A percentile compares a stretch with the other conserved stretches of the same genome.
These are phyloP conservation scores for Labeo calbasu DNA, from an alignment of 2,797 vertebrate species.

Conservation along the genomic window DNA sequence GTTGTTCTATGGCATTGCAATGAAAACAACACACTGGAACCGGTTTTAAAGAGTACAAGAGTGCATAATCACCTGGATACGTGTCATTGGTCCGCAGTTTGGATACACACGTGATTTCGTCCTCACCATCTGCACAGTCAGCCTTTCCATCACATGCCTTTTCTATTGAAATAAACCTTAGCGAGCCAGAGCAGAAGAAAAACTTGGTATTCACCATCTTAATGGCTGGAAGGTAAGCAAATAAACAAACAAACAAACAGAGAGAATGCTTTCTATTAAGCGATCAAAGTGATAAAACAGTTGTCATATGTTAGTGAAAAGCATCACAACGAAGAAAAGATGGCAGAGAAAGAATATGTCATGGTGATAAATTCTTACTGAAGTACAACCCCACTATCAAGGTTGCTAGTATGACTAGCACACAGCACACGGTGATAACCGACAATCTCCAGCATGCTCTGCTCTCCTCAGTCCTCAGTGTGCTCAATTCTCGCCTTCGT, in stretches of 20 bases:
- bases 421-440: constrained; percentile 41
- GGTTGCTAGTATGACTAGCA: constrained; percentile 37
- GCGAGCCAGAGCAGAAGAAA: constrained; percentile 74
- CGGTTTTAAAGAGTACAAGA: not conserved
- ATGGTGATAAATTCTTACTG: constrained; percentile 49
- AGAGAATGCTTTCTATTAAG: not conserved
- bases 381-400: constrained; percentile 51
- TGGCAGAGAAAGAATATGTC: not conserved
- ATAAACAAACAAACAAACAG: not conserved
- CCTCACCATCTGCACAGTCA: constrained; percentile 75
- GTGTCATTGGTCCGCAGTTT: constrained; percentile 47
- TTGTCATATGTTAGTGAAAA: not conserved
- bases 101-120: constrained; percentile 74
- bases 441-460: constrained; percentile 6
- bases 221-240: constrained; percentile 67
- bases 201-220: constrained; percentile 73
- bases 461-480: constrained; percentile 39
- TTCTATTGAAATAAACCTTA: constrained; percentile 70
- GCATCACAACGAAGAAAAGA: not conserved
- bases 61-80: constrained; percentile 52
- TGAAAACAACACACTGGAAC: not conserved
- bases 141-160: constrained; percentile 71
- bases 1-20: not conserved
- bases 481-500: constrained; percentile 48
- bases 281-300: not conserved